phyloP scores from a whole-genome alignment of 2,888 invertebrate species.

The Nymphalis c-album region DNA sequence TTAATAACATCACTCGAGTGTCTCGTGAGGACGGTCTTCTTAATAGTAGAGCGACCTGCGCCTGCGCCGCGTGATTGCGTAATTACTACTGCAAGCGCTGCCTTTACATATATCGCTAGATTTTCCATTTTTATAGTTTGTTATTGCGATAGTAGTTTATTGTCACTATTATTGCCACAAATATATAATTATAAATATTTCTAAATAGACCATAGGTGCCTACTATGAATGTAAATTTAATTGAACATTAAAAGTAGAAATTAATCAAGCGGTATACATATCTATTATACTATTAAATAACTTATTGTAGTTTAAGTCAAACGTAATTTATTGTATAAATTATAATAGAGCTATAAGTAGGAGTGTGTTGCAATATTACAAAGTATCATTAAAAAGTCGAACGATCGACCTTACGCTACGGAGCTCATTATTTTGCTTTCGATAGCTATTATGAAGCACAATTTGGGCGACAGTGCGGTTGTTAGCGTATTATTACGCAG shows the following conservation, averaged over 20 bases:
- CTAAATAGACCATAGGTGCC: too few species aligned
- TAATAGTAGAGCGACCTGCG: slow-evolving; percentile 44
- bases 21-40: slow-evolving; percentile 37
- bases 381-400: slow-evolving; percentile 1
- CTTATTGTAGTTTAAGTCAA: too few species aligned
- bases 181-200: too few species aligned
- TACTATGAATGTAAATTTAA: too few species aligned
- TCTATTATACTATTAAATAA: too few species aligned
- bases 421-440: slow-evolving; percentile 11
- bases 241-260: too few species aligned
- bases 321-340: too few species aligned
- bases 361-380: slow-evolving; percentile 1
- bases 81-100: slow-evolving; percentile 38
- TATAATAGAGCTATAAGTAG: neutral
- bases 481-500: slow-evolving; percentile 43
- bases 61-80: slow-evolving; percentile 44
- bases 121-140: neutral
- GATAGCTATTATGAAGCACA: slow-evolving; percentile 25
- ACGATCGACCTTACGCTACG: slow-evolving; percentile 2
- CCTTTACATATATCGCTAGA: neutral
- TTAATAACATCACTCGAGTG: neutral
- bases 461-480: slow-evolving; percentile 32
- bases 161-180: too few species aligned
- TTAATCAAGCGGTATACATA: too few species aligned
- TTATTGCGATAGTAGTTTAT: too few species aligned